Evolutionary conservation across 2,113 vertebrate genomes (phyloP), one percentile per base, ranked within the genome.

Genomic region (Ailuropoda melanoleuca): DNA sequence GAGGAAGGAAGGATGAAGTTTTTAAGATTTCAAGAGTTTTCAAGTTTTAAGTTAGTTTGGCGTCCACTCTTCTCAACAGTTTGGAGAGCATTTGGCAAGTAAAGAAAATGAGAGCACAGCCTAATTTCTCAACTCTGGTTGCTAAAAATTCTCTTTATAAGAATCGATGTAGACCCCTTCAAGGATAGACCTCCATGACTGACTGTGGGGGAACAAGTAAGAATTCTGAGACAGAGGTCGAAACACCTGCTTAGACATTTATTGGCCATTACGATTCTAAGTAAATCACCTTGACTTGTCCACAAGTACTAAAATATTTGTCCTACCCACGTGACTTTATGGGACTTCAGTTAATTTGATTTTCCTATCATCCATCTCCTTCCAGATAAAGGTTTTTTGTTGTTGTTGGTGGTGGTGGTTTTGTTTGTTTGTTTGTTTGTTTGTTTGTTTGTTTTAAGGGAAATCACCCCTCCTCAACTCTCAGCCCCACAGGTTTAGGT

Each of bases 1-100:
- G 39, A 87, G 24, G 55, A 95, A 74, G 29, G 21, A 94, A 91
- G 43, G 60, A n/a, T 86, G 72, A 95, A 68, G 66, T 92, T 83
- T 58, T 89, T 19, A 62, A 75, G 83, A 77, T 48, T 83, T 80
- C 7, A 58, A 78, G 87, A 78, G 8, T 82, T 37, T 95, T 39
- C 60, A 95, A 37, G 66, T 77, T 95, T 81, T 62, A 62, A 2
- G 13, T 58, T 77, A 81, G 43, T 75, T 58, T 48, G 4, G 8
- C 90, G 29, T 95, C 91, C 14, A 1, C 31, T 93, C 56, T 88
- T 81, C 74, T 94, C 60, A 97, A 74, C 12, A 39, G 31, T 82
- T 93, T 50, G 81, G 50, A 74, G 29, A 68, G 21, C 92, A 88
- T 89, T 89, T 93, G 66, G 29, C 58, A 84, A 88, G 55, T 72